Evolutionary conservation across 2,888 invertebrate genomes (phyloP).

Genomic region (Noctua fimbriata): DNA sequence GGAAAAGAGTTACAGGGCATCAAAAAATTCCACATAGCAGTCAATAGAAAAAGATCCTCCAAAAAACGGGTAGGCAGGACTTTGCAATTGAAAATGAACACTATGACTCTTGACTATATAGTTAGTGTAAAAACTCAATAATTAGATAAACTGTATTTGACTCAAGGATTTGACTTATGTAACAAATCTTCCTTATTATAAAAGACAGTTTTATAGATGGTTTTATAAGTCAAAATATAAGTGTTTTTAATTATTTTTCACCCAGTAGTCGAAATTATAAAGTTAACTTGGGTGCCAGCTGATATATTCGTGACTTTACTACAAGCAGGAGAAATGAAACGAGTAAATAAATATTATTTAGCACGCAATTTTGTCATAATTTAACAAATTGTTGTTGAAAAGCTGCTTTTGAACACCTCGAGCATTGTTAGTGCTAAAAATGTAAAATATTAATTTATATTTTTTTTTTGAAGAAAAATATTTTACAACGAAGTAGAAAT

Average conservation of each 20-base stretch:
- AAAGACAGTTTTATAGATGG: neutral
- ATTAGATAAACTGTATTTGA: neutral
- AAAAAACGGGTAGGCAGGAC: neutral
- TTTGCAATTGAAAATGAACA: neutral
- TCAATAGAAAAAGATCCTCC: too few species aligned
- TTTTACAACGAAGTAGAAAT: neutral
- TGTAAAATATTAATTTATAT: neutral
- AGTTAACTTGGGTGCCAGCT: neutral
- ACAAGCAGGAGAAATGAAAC: neutral
- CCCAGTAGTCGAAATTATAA: neutral
- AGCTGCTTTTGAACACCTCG: conserved; percentile 22
- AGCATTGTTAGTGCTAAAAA: conserved; percentile 6
- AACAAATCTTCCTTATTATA: neutral
- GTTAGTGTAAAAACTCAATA: neutral
- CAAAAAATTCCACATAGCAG: too few species aligned
- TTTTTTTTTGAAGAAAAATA: too few species aligned
- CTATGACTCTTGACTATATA: too few species aligned
- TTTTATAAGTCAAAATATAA: neutral
- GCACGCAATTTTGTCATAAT: conserved; percentile 46
- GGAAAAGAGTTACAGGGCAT: too few species aligned
- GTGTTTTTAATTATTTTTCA: neutral
- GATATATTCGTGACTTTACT: conserved; percentile 11
- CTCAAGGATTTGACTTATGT: neutral
- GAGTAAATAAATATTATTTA: conserved; percentile 10
- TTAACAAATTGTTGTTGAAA: conserved; percentile 43